Conservation (phyloP, 2,113 vertebrate species). For the Seriola aureovittata region DNA sequence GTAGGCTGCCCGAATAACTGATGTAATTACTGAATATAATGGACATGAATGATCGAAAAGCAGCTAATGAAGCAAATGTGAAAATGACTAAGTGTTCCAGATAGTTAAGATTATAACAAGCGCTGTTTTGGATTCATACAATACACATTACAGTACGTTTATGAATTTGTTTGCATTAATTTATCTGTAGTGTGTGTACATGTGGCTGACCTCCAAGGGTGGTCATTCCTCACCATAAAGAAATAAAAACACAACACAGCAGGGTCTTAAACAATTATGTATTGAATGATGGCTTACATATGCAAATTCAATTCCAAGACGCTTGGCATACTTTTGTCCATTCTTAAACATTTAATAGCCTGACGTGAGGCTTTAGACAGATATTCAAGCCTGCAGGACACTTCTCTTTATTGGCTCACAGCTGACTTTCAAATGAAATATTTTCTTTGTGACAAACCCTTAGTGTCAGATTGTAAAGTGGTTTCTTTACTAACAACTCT, state of each 20-base stretch:
- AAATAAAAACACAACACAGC: conserved; percentile 80
- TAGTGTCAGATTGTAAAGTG: conserved; percentile 46
- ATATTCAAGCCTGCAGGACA: conserved; percentile 63
- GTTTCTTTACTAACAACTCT: conserved; percentile 44
- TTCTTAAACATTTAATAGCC: conserved; percentile 76
- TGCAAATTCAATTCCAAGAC: conserved; percentile 83
- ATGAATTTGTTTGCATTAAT: background rate
- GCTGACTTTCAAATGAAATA: conserved; percentile 59
- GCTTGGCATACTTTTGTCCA: conserved; percentile 77
- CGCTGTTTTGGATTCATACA: background rate
- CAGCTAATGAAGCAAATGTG: background rate
- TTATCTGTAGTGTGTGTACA: background rate
- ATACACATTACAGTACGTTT: background rate
- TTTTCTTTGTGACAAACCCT: conserved; percentile 56
- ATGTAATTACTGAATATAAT: background rate
- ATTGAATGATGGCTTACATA: conserved; percentile 86
- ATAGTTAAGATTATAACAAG: background rate
- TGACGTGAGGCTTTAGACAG: conserved; percentile 69
- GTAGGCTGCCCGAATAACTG: background rate
- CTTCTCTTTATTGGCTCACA: conserved; percentile 65
- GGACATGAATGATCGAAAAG: background rate
- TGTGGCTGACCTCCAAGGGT: background rate
- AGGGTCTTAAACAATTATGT: conserved; percentile 84
- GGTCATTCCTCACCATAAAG: background rate
- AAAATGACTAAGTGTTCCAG: background rate